A percentile compares a stretch with the other conserved stretches of the same genome.
phyloP scores from a whole-genome alignment of 2,113 vertebrate species.

The Vireo altiloquus region DNA sequence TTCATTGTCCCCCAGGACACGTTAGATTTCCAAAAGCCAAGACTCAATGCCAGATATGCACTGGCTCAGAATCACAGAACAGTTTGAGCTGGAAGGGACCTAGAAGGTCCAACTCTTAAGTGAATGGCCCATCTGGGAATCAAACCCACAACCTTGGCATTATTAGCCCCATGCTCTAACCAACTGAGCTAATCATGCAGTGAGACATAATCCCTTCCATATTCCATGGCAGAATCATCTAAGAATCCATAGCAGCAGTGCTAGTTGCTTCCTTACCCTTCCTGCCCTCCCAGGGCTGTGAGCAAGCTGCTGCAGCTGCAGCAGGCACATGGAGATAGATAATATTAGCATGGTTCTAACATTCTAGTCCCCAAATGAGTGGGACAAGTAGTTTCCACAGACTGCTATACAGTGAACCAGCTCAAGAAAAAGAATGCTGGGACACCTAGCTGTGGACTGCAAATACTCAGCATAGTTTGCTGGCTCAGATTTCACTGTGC shows the following conservation, averaged over 20 bases:
- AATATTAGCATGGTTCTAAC: too few relatives aligned
- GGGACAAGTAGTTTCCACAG: background rate
- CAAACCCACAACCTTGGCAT: background rate
- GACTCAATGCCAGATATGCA: background rate
- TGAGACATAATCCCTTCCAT: background rate
- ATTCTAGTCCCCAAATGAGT: background rate
- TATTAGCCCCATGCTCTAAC: background rate
- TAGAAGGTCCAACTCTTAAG: background rate
- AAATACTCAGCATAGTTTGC: background rate
- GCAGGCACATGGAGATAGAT: background rate
- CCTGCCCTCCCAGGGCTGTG: background rate
- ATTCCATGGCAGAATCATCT: background rate
- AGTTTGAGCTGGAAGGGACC: background rate
- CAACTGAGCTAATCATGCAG: background rate
- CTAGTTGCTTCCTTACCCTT: rapidly evolving
- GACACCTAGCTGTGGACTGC: background rate
- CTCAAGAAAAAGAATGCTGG: background rate
- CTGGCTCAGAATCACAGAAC: background rate
- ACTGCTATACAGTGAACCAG: background rate
- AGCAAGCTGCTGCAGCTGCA: background rate
- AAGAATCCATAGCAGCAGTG: background rate
- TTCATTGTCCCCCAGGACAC: background rate
- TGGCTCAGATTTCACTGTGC: background rate
- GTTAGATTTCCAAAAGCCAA: background rate
- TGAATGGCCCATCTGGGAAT: background rate